A percentile compares a stretch with the other conserved stretches of the same genome.
Conservation (phyloP, 2,888 invertebrate genomes). For the Pyrrhosoma nymphula region DNA sequence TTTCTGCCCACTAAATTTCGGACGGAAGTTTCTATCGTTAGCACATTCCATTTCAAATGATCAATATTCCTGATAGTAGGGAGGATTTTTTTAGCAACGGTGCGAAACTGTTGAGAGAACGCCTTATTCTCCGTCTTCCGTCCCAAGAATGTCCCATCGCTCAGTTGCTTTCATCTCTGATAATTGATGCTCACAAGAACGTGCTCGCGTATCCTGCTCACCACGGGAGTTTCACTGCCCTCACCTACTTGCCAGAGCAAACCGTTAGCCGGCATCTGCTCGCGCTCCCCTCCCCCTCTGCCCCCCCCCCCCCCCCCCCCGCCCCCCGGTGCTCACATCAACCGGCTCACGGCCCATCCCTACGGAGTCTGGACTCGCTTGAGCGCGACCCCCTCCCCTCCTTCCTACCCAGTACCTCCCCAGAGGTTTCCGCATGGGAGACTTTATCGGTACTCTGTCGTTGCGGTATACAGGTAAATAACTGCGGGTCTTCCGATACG, state of each 20-base stretch:
- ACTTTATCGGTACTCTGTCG: too few species aligned
- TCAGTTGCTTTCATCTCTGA: neutral
- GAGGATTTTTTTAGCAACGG: neutral
- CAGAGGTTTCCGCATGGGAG: neutral
- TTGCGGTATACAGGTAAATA: too few species aligned
- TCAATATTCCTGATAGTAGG: too few species aligned
- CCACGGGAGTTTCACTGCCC: neutral
- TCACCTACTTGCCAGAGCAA: neutral
- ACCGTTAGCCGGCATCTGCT: neutral
- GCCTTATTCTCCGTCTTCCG: neutral
- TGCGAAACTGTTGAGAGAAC: neutral
- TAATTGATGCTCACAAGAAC: neutral
- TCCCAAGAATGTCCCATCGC: neutral
- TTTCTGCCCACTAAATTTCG: too few species aligned
- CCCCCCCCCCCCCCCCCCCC: neutral
- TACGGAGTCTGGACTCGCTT: neutral
- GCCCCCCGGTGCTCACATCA: neutral
- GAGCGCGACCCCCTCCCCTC: neutral
- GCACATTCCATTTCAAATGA: neutral
- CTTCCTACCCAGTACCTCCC: neutral
- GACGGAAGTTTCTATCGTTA: neutral
- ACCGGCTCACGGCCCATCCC: neutral
- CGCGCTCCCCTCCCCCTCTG: neutral
- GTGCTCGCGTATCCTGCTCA: neutral
- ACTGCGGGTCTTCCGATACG: too few species aligned